Base-by-base conservation (phyloP, 2,113 vertebrate species). In the Symphodus melops region DNA sequence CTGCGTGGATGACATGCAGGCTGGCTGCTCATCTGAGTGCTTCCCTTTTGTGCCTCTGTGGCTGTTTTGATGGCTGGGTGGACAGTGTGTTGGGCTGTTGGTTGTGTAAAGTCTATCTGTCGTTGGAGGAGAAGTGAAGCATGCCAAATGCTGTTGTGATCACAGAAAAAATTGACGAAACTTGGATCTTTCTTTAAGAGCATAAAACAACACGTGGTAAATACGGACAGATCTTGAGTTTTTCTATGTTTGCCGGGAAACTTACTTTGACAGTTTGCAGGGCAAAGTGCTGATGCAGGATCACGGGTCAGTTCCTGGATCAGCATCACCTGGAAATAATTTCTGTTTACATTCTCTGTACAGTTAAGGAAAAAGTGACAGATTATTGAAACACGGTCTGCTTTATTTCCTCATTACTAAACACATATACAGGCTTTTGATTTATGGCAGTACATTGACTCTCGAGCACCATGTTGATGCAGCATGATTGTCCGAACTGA, bases 1-100 rank as follows among this genome's bases (percentile, higher is more conserved):
- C 72, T 80, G 71, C 64, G 68, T 73, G 80, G 64, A 65, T 81
- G 81, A 77, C 75, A 73, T 73, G 77, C 83, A 76, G 67, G 21
- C 56, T 28, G 53, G 71, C 68, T 60, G 55, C 63, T 87, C 57
- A 44, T 80, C 74, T 86, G 79, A 64, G 74, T 54, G 53, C 36
- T 58, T 60, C 52, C 36, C 65, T 75, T 79, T 88, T 57, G 73
- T 59, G 58, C 55, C 62, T 81, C 57, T 42, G 72, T 42, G 69
- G 55, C 55, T 64, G 62, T 72, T 72, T 75, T 55, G 67, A 81
- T 55, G 76, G 66, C 55, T 25, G 58, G 33, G 51, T 13, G 59
- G 76, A 86, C 48, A 9, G 28, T 3, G 65, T 54, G 69, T 72
- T 55, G 61, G 61, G 33, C 57, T 1, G 5, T 23, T 20, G 52